Percentiles rank a stretch among this genome's conserved stretches.
These are phyloP conservation scores for Podilymbus podiceps DNA, from an alignment of 2,113 vertebrate genomes.

Conservation along the genomic window DNA sequence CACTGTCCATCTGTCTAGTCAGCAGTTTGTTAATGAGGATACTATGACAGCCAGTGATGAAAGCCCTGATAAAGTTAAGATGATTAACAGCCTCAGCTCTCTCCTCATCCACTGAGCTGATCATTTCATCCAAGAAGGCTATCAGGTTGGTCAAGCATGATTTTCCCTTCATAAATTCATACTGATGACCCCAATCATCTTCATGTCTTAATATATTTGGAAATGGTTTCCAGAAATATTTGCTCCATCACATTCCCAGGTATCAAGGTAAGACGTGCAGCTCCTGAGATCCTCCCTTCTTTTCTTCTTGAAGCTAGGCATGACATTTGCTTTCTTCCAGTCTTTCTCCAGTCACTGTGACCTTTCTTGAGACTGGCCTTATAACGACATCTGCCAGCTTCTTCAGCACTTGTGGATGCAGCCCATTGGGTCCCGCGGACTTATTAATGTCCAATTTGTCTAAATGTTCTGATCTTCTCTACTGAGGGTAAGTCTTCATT, in stretches of 20 bases:
- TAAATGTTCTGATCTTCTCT: neutral
- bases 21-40: neutral
- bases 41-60: neutral
- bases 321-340: neutral
- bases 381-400: neutral
- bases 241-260: neutral
- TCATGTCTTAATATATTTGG: neutral
- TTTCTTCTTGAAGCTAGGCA: neutral
- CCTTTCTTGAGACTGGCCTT: neutral
- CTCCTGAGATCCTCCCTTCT: neutral
- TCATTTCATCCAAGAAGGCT: neutral
- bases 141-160: neutral
- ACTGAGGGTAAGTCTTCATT: neutral
- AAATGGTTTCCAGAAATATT: neutral
- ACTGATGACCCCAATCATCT: neutral
- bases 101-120: neutral
- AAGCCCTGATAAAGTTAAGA: neutral
- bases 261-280: neutral
- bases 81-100: neutral
- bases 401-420: neutral
- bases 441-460: neutral
- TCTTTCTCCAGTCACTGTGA: neutral
- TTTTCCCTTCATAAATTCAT: neutral
- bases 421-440: neutral
- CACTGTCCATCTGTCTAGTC: neutral